A percentile compares a stretch with the other conserved stretches of the same genome.
Conservation (phyloP, 2,797 vertebrate genomes). For the Chiroxiphia lanceolata region DNA sequence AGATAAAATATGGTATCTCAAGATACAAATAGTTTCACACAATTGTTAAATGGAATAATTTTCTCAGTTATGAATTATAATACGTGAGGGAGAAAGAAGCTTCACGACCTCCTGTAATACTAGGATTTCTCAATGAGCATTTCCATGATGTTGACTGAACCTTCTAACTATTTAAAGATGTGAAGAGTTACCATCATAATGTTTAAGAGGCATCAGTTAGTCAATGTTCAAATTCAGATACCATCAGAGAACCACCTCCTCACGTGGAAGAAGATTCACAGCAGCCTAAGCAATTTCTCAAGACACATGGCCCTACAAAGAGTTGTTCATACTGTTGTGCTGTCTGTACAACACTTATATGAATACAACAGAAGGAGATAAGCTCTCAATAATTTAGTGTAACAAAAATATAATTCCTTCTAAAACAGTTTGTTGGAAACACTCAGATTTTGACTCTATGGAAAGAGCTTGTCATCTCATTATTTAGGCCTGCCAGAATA, state of each 20-base stretch:
- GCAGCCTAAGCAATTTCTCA: neutral
- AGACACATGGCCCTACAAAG: neutral
- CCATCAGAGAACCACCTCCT: neutral
- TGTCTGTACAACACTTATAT: neutral
- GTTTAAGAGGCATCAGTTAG: neutral
- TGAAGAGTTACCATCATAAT: neutral
- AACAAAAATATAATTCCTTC: conserved; percentile 22
- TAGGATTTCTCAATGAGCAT: neutral
- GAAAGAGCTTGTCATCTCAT: conserved; percentile 1
- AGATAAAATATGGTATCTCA: neutral
- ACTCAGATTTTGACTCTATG: conserved; percentile 4
- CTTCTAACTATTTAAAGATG: neutral
- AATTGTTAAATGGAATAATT: neutral
- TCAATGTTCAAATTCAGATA: neutral
- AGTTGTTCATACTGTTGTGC: neutral
- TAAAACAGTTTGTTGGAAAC: neutral
- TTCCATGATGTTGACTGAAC: neutral
- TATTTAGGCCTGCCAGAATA: conserved; percentile 16
- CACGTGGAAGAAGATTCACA: neutral
- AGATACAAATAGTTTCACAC: neutral
- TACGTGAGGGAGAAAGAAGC: neutral
- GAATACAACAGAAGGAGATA: neutral
- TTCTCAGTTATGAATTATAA: neutral
- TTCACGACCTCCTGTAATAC: neutral
- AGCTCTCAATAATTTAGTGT: conserved; percentile 23